A percentile compares a stretch with the other conserved stretches of the same genome.
Conservation (phyloP, 1,140 invertebrate genomes). For the Calliopsis andreniformis region DNA sequence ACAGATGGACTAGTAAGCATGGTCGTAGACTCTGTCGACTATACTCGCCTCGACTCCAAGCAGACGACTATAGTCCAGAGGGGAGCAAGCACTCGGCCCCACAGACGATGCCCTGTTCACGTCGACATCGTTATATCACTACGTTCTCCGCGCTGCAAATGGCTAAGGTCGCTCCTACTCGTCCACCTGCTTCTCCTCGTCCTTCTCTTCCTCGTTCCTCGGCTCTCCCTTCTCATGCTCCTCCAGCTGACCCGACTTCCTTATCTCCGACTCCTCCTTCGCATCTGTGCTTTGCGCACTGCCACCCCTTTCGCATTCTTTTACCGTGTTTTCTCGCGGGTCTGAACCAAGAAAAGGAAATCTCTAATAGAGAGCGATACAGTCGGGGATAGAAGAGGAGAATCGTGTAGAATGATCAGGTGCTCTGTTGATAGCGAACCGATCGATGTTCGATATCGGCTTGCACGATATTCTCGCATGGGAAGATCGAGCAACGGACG, state of each 20-base stretch:
- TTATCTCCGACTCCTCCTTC: background rate
- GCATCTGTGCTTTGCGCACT: background rate
- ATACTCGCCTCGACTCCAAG: background rate
- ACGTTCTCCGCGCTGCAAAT: conserved; percentile 12
- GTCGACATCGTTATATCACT: conserved; percentile 20
- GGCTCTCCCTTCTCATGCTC: background rate
- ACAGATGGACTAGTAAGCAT: background rate
- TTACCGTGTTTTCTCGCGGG: background rate
- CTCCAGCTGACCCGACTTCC: conserved; percentile 7
- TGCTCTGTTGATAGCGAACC: background rate
- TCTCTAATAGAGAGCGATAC: background rate
- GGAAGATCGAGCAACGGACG: background rate
- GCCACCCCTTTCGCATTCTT: background rate
- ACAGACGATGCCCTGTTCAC: background rate
- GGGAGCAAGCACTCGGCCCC: conserved; percentile 4
- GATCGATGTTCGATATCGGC: background rate
- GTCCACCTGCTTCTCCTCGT: conserved; percentile 28
- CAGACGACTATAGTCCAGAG: conserved; percentile 21
- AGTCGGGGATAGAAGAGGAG: background rate
- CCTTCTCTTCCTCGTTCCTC: conserved; percentile 36
- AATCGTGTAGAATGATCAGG: background rate
- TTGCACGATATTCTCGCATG: background rate
- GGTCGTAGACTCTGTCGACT: background rate
- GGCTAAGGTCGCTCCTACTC: conserved; percentile 25
- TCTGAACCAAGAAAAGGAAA: conserved; percentile 2